Evolutionary conservation across 2,113 vertebrate species (phyloP), one percentile per base, ranked within the genome.

Genomic region (Gallinago paraguaiae): DNA sequence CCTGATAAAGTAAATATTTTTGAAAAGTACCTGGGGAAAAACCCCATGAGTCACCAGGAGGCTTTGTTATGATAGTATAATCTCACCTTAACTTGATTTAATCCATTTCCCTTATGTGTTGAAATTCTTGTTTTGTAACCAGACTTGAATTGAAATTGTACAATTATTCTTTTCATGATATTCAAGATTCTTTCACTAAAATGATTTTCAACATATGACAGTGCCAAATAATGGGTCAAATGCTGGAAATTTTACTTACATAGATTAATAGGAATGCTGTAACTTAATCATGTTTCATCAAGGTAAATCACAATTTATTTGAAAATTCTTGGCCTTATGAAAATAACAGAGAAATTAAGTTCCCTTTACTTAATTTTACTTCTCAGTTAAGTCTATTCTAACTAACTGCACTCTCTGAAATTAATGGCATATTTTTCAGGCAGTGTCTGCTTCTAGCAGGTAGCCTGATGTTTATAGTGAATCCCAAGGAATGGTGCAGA

Each of bases 1-100:
- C 90, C 79, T 60, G 70, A 68, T 93, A 79, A 79, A 75, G n/a
- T 63, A 78, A 85, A 85, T 92, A 88, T 61, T 82, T 69, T 53
- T 51, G 50, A 54, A 77, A 88, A 76, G 54, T 56, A 86, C 35
- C 59, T 61, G 35, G 45, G 79, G 31, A 72, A 90, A 59, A 71
- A 71, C 9, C 41, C 13, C 8, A 13, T 78, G 54, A 59, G 39
- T 92, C 92, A 90, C 30, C 20, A 33, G 35, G 56, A 41, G 53
- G 53, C 45, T 85, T 72, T 53, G 10, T 68, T 33, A 13, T 57
- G 27, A 48, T 75, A 78, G 48, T 18, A 41, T 72, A 86, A 82
- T 72, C 60, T 85, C n/a, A 30, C 71, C 19, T 74, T 27, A 63
- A 46, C 41, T 57, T 82, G 45, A 48, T 4, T 48, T 5, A 69